Evolutionary conservation across 2,113 vertebrate genomes (phyloP).

Genomic region (Gopherus flavomarginatus): DNA sequence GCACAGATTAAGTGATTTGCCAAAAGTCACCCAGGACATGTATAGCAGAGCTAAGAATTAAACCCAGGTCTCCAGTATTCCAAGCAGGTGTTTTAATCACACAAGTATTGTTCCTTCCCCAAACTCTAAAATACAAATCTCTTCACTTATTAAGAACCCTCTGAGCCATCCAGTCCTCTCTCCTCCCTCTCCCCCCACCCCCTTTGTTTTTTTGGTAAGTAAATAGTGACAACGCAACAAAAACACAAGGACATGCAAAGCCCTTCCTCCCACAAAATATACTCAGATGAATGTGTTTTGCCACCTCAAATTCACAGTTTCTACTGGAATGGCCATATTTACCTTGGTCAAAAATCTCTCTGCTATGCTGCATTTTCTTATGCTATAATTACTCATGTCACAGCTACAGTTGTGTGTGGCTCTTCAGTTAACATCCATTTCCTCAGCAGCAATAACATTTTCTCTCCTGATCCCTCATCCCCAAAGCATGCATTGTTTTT

Average conservation of each 20-base stretch:
- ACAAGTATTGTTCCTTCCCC: not conserved
- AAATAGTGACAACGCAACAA: not conserved
- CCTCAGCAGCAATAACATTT: not conserved
- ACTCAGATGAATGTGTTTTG: not conserved
- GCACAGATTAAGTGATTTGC: not conserved
- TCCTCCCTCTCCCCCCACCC: no score
- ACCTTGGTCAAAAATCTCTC: not conserved
- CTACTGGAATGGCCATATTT: not conserved
- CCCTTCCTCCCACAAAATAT: not conserved
- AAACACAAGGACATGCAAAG: not conserved
- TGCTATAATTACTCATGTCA: not conserved
- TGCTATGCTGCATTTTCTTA: not conserved
- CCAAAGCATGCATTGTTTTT: not conserved
- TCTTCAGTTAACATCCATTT: not conserved
- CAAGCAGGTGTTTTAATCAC: not conserved
- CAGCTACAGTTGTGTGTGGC: not conserved
- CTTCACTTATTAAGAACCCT: not conserved
- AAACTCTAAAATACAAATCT: not conserved
- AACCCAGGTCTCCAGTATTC: not conserved
- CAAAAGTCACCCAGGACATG: not conserved
- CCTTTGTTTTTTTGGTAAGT: not conserved
- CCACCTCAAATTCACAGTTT: not conserved
- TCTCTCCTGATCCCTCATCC: not conserved
- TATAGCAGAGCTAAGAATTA: not conserved
- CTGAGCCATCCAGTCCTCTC: not conserved